These are phyloP conservation scores for Cygnus olor DNA, from an alignment of 2,797 vertebrate genomes.

Conservation along the genomic window DNA sequence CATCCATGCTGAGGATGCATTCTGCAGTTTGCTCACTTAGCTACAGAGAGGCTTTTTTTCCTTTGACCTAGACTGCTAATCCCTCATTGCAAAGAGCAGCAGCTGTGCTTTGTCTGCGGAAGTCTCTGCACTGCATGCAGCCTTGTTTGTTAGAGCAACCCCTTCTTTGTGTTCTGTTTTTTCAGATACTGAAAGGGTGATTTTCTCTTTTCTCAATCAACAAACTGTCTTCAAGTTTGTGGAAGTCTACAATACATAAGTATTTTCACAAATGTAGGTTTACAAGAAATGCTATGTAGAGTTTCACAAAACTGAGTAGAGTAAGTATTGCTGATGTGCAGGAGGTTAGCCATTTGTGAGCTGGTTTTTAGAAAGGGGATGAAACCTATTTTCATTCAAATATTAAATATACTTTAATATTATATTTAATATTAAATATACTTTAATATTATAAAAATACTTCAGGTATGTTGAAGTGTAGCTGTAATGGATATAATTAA, in stretches of 20 bases:
- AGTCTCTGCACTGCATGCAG: background rate
- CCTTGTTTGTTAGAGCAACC: background rate
- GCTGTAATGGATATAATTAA: background rate
- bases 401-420: background rate
- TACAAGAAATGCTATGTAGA: background rate
- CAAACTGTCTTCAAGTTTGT: background rate
- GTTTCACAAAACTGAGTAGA: background rate
- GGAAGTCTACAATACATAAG: background rate
- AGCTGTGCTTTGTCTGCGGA: conserved; percentile 65
- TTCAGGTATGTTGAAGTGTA: background rate
- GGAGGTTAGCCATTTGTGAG: background rate
- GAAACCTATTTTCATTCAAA: background rate
- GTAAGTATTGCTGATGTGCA: background rate
- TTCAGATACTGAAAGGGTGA: background rate
- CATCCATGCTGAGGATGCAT: conserved; percentile 61
- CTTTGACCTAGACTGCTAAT: conserved; percentile 68
- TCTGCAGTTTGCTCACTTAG: conserved; percentile 66
- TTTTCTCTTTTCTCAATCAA: conserved; percentile 33
- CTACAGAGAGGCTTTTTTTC: conserved; percentile 55
- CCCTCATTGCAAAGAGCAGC: conserved; percentile 49
- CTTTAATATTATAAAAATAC: no score
- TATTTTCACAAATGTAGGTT: background rate
- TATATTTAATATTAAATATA: no score
- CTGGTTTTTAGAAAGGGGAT: background rate
- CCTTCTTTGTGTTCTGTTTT: conserved; percentile 12